Conservation (phyloP, 1,140 invertebrate genomes). For the Adoxophyes honmai region DNA sequence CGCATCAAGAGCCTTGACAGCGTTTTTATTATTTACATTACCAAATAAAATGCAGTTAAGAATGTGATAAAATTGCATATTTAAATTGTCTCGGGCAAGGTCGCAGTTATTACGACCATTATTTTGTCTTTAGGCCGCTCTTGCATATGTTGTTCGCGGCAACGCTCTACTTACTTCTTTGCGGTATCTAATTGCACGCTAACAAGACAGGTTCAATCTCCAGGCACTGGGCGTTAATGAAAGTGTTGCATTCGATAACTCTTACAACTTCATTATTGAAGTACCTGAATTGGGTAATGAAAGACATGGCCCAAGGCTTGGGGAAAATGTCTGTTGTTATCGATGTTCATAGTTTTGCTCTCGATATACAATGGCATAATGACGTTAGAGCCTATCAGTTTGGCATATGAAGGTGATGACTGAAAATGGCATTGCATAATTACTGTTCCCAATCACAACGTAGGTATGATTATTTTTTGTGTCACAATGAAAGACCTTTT, state of each 20-base stretch:
- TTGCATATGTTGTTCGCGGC: slow-evolving; percentile 4
- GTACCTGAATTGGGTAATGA: too few species aligned
- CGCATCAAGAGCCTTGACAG: background rate
- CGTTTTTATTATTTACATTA: background rate
- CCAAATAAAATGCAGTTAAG: slow-evolving; percentile 6
- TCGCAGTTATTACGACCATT: slow-evolving; percentile 9
- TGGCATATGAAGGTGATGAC: too few species aligned
- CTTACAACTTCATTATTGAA: too few species aligned
- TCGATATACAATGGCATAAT: too few species aligned
- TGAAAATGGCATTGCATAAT: too few species aligned
- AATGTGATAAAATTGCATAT: slow-evolving; percentile 6
- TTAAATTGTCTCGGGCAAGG: slow-evolving; percentile 11
- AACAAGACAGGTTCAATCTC: slow-evolving; percentile 10
- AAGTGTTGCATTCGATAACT: slow-evolving; percentile 3
- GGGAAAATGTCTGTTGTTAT: too few species aligned
- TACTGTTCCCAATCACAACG: too few species aligned
- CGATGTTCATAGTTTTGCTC: too few species aligned
- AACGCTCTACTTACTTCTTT: slow-evolving; percentile 15
- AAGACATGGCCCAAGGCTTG: too few species aligned
- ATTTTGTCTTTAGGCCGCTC: slow-evolving; percentile 14
- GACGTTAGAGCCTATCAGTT: too few species aligned
- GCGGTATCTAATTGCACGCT: slow-evolving; percentile 12
- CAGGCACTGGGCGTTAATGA: slow-evolving; percentile 7
- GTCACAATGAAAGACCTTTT: too few species aligned
- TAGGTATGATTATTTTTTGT: too few species aligned